phyloP scores from a whole-genome alignment of 2,113 vertebrate species.

The Clarias macrocephalus region DNA sequence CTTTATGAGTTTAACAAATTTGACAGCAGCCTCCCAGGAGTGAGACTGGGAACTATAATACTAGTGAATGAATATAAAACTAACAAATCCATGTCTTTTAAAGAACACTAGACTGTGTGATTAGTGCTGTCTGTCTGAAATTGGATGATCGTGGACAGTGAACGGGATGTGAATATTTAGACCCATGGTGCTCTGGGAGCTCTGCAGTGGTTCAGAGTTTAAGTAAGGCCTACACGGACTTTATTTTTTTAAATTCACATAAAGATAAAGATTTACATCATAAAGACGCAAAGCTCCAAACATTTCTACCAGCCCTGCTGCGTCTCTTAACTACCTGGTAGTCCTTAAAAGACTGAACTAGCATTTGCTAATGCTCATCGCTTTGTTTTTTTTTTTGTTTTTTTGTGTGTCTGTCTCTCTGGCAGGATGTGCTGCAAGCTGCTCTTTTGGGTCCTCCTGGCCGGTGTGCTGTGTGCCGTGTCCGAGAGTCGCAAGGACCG shows the following conservation, averaged over 20 bases:
- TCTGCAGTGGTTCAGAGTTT: not conserved
- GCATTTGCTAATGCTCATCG: not conserved
- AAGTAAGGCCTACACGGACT: not conserved
- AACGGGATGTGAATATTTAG: not conserved
- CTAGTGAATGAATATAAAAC: not conserved
- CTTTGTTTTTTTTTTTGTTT: not conserved
- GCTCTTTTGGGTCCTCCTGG: conserved; percentile 69
- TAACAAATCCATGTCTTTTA: not conserved
- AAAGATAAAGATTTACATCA: not conserved
- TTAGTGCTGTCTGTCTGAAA: not conserved
- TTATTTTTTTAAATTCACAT: not conserved
- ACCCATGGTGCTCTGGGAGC: not conserved
- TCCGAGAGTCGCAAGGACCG: conserved; percentile 72
- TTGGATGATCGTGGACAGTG: not conserved
- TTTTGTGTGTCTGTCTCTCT: not conserved
- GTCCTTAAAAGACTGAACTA: not conserved
- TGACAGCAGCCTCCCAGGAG: not conserved
- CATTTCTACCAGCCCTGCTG: not conserved
- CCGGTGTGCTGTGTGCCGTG: conserved; percentile 63
- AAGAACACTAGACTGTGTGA: not conserved
- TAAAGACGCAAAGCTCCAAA: not conserved
- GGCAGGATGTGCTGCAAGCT: conserved; percentile 79
- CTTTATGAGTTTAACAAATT: not conserved
- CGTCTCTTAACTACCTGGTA: not conserved
- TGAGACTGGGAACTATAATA: not conserved